Base-by-base conservation (phyloP, 1,140 invertebrate species). In the Calycopis cecrops region DNA sequence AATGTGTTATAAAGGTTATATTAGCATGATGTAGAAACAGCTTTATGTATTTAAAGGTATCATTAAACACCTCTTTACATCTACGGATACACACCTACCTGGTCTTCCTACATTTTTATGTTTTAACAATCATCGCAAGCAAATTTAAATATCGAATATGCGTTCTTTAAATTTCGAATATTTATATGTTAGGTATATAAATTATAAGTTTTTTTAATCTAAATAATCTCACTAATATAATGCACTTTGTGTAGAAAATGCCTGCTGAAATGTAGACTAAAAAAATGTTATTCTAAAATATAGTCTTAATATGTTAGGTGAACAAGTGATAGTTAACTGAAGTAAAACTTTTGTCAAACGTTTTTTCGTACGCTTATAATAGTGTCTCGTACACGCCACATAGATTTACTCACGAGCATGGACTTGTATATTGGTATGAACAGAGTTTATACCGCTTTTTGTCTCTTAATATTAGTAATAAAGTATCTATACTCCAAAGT, bases 401-500 rank as follows among this genome's bases (percentile, higher is more conserved):
- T 71, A 71, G 70, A 59, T 16, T 70, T 62, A 63, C 63, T 62
- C 49, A 57, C 21, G 63, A 77, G 76, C 78, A 76, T 76, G 52
- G 52, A 54, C 28, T 47, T 40, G 52, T 63, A 65, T 65, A 53
- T 67, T 67, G 69, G 67, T 67, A 67, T 69, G 60, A 75, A 73
- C 67, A 71, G 72, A 69, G 73, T 67, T 67, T 66, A 68, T 71
- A 69, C 72, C 57, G 71, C 77, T 83, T 79, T 69, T 76, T 83
- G 76, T 81, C 73, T 52, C 63, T 60, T 81, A 67, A 74, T 79
- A 84, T 76, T 85, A 85, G 80, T 84, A 87, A 85, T 87, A 87
- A 87, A 87, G 71, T 85, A 79, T 79, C 76, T 85, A 74, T 86
- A 87, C 70, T 87, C 84, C 79, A 85, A 84, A 85, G 81, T 87